Conservation (phyloP, 2,888 invertebrate genomes). For the Gari tellinella region DNA sequence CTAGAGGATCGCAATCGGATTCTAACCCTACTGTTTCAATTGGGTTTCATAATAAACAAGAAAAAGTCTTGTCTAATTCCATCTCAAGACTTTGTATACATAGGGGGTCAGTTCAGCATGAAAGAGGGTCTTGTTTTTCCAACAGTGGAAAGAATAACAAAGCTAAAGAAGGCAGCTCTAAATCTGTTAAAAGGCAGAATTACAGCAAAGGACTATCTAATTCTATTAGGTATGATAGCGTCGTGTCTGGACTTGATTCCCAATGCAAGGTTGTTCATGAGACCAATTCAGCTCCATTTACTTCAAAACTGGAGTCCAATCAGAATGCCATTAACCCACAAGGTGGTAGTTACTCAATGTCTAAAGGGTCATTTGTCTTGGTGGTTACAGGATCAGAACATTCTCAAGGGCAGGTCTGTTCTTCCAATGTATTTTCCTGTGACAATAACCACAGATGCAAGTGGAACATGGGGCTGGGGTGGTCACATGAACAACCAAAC, state of each 20-base stretch:
- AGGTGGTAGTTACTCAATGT: constrained; percentile 11
- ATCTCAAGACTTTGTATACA: constrained; percentile 29
- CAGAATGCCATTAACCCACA: constrained; percentile 12
- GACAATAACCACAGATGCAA: constrained; percentile 48
- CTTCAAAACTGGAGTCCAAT: constrained; percentile 30
- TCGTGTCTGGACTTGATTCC: constrained; percentile 51
- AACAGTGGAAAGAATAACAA: constrained; percentile 30
- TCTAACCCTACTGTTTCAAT: constrained; percentile 34
- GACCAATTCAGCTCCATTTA: constrained; percentile 44
- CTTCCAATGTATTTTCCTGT: neutral
- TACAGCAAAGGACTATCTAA: constrained; percentile 22
- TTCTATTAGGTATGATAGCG: constrained; percentile 33
- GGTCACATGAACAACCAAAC: neutral
- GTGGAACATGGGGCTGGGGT: constrained; percentile 27
- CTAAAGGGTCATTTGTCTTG: constrained; percentile 10
- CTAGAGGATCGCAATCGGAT: constrained; percentile 9
- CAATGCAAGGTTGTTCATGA: constrained; percentile 48
- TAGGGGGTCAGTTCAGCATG: constrained; percentile 25
- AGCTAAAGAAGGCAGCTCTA: constrained; percentile 14
- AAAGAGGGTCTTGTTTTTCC: constrained; percentile 28
- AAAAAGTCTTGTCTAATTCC: constrained; percentile 37
- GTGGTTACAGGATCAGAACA: constrained; percentile 35
- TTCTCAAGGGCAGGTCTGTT: constrained; percentile 30
- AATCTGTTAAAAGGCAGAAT: constrained; percentile 16
- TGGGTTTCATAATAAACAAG: constrained; percentile 51